phyloP scores from a whole-genome alignment of 92 coral and sea anemone genomes.

The Epizoanthus stellaris region DNA sequence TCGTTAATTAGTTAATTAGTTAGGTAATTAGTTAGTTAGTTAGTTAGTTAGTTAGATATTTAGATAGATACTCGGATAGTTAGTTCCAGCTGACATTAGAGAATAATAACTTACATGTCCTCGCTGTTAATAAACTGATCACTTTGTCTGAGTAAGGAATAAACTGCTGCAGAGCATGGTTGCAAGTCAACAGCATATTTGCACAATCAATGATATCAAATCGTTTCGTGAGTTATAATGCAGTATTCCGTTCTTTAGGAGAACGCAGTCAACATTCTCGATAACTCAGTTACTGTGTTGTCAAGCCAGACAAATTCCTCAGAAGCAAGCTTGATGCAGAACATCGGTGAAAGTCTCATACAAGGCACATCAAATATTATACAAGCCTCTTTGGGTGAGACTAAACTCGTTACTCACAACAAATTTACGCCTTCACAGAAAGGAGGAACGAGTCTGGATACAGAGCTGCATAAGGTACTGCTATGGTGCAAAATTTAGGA shows the following conservation, averaged over 20 bases:
- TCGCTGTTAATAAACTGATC: too few species aligned
- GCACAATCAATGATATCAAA: background rate
- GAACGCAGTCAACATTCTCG: slow-evolving; percentile 71
- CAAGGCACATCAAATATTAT: slow-evolving; percentile 81
- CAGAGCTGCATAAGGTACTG: slow-evolving; percentile 4
- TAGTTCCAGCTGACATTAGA: too few species aligned
- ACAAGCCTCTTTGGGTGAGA: slow-evolving; percentile 63
- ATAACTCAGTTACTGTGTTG: slow-evolving; percentile 70
- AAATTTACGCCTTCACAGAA: background rate
- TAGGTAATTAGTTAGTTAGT: too few species aligned
- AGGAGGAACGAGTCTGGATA: background rate
- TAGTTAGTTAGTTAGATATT: too few species aligned
- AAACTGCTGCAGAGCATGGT: background rate
- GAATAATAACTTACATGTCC: too few species aligned
- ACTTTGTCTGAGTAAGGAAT: too few species aligned
- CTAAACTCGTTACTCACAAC: slow-evolving; percentile 4
- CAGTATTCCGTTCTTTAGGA: slow-evolving; percentile 43
- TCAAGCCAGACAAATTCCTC: slow-evolving; percentile 46
- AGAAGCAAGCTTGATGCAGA: slow-evolving; percentile 60
- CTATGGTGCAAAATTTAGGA: too few species aligned
- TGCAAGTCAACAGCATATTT: background rate
- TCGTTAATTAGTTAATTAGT: too few species aligned
- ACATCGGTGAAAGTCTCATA: slow-evolving; percentile 77
- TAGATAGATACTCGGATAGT: too few species aligned
- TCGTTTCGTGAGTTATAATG: too few species aligned